A percentile compares a stretch with the other conserved stretches of the same genome.
phyloP scores from a whole-genome alignment of 2,797 vertebrate genomes.

The Agapornis canus region DNA sequence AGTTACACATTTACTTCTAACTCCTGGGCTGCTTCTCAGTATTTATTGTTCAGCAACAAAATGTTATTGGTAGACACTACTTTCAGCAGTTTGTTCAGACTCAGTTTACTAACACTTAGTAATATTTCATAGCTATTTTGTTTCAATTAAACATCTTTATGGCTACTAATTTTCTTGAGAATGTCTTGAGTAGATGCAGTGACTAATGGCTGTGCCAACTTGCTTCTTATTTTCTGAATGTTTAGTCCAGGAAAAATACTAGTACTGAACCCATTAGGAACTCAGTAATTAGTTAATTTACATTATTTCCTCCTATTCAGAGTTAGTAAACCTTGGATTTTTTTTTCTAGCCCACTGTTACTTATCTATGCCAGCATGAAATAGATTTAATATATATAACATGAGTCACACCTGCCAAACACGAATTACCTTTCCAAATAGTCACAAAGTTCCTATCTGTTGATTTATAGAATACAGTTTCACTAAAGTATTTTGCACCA shows the following conservation, averaged over 20 bases:
- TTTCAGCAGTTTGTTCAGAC: neutral
- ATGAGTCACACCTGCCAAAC: neutral
- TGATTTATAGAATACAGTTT: neutral
- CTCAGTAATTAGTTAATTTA: neutral
- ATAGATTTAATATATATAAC: neutral
- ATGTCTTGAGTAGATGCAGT: neutral
- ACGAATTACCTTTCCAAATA: neutral
- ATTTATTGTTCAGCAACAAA: neutral
- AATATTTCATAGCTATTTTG: neutral
- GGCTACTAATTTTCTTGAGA: neutral
- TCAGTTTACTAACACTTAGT: neutral
- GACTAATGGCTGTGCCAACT: neutral
- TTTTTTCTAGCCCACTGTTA: neutral
- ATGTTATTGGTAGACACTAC: neutral
- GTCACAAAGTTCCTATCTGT: neutral
- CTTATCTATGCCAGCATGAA: neutral
- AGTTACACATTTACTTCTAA: neutral
- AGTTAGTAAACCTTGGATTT: neutral
- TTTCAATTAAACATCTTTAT: neutral
- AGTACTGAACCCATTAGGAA: neutral
- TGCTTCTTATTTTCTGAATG: neutral
- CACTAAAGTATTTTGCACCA: neutral
- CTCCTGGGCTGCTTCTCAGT: neutral
- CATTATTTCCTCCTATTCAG: neutral
- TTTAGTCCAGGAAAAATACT: neutral